These are phyloP conservation scores for Hipparchia semele DNA, from an alignment of 2,888 invertebrate species.

Conservation along the genomic window DNA sequence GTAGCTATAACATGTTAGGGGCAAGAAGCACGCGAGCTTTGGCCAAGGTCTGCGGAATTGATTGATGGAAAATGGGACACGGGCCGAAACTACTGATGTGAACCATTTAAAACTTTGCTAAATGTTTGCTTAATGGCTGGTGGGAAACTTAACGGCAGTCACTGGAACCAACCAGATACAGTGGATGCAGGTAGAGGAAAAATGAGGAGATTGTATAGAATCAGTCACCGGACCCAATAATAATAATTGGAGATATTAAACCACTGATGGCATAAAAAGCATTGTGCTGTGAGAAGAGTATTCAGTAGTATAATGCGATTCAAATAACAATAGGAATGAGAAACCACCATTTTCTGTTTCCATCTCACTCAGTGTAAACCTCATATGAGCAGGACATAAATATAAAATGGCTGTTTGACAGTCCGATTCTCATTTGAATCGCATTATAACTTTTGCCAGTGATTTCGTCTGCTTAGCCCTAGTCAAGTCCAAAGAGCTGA, in stretches of 20 bases:
- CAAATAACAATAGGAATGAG: no score
- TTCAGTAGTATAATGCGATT: no score
- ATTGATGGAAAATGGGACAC: slow-evolving; percentile 26
- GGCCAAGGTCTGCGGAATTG: slow-evolving; percentile 33
- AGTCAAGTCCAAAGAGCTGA: no score
- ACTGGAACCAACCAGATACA: background rate
- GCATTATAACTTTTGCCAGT: no score
- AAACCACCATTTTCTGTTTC: no score
- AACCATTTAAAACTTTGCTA: background rate
- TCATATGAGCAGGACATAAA: no score
- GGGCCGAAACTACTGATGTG: background rate
- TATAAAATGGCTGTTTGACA: no score
- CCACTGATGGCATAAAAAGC: background rate
- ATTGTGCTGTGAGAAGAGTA: no score
- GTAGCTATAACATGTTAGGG: slow-evolving; percentile 19
- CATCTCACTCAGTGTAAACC: no score
- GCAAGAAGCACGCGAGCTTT: slow-evolving; percentile 33
- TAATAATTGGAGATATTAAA: background rate
- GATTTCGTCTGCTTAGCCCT: no score
- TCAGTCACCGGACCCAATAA: background rate
- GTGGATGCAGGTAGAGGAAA: background rate
- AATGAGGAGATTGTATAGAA: background rate
- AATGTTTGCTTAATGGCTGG: background rate
- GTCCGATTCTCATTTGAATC: no score
- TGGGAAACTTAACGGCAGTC: background rate